A percentile compares a stretch with the other conserved stretches of the same genome.
Evolutionary conservation across 2,113 vertebrate genomes (phyloP).

Genomic region (Phyllopteryx taeniolatus): DNA sequence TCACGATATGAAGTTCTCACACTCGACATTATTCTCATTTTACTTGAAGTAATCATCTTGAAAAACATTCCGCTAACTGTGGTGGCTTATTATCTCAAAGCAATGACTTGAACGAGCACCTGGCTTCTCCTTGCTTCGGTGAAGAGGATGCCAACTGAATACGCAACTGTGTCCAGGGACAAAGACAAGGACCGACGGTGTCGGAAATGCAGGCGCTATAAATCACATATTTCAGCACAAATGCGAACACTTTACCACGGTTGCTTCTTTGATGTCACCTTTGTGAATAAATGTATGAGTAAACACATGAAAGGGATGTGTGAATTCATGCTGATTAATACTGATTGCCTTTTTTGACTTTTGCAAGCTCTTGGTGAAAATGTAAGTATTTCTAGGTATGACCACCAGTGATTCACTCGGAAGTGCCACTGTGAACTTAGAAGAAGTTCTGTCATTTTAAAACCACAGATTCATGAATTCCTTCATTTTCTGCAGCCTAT

Average conservation of each 20-base stretch:
- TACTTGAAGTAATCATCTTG: neutral
- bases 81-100: neutral
- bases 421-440: too few relatives aligned
- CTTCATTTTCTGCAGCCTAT: too few relatives aligned
- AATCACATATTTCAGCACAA: neutral
- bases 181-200: neutral
- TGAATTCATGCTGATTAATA: too few relatives aligned
- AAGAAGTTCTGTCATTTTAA: too few relatives aligned
- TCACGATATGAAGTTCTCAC: neutral
- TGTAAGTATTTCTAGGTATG: too few relatives aligned
- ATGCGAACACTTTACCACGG: neutral
- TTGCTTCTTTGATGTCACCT: neutral
- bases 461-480: too few relatives aligned
- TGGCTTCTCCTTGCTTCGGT: neutral
- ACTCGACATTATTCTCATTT: neutral
- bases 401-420: too few relatives aligned
- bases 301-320: too few relatives aligned
- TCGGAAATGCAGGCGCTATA: neutral
- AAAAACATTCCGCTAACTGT: neutral
- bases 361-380: too few relatives aligned
- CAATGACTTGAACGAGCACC: neutral
- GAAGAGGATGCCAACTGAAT: neutral
- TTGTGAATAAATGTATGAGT: neutral
- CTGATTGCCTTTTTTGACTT: too few relatives aligned
- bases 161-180: neutral